A percentile compares a stretch with the other conserved stretches of the same genome.
Conservation (phyloP, 2,888 invertebrate species). For the Agriopis aurantiaria region DNA sequence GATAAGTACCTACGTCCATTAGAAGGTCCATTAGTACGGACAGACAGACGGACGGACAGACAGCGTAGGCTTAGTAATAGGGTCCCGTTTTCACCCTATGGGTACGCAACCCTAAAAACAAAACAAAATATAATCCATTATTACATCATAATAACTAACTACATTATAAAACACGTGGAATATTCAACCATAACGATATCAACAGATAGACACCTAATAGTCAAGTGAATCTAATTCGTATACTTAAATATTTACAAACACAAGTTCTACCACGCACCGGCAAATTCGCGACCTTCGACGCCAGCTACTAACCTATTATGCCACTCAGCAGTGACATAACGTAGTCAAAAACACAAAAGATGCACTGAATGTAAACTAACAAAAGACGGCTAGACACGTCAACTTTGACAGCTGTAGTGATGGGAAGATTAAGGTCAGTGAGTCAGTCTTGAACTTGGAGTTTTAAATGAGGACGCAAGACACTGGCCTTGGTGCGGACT, state of each 20-base stretch:
- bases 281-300: constrained; percentile 22
- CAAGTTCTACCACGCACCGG: background rate
- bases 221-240: background rate
- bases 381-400: constrained; percentile 23
- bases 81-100: too few species aligned
- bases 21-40: too few species aligned
- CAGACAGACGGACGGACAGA: too few species aligned
- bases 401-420: constrained; percentile 32
- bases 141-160: too few species aligned
- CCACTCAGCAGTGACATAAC: constrained; percentile 26
- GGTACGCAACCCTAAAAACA: too few species aligned
- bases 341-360: constrained; percentile 28
- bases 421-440: constrained; percentile 15
- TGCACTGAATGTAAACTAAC: constrained; percentile 21
- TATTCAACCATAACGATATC: background rate
- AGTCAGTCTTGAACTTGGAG: constrained; percentile 21
- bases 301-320: constrained; percentile 13
- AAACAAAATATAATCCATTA: too few species aligned
- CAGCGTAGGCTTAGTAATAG: too few species aligned
- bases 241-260: constrained; percentile 3
- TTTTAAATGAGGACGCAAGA: constrained; percentile 2
- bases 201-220: background rate
- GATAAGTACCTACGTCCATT: too few species aligned
- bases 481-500: background rate
- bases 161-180: too few species aligned